A percentile compares a stretch with the other conserved stretches of the same genome.
phyloP scores from a whole-genome alignment of 2,888 invertebrate genomes.

The Eristalinus aeneus region DNA sequence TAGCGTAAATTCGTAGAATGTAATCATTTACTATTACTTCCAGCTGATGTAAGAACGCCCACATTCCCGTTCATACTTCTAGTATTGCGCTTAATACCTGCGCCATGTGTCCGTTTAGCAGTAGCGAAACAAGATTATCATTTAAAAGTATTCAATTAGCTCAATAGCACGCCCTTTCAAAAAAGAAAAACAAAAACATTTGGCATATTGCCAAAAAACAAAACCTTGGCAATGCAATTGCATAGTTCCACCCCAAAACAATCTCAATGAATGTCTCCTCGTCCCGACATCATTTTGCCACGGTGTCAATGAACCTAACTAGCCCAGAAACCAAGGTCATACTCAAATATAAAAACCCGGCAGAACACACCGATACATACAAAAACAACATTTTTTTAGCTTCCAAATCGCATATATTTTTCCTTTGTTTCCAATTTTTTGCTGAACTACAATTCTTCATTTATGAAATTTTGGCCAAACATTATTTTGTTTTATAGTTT shows the following conservation, averaged over 20 bases:
- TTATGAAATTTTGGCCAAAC: conserved; percentile 63
- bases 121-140: background rate
- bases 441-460: conserved; percentile 63
- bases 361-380: background rate
- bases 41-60: no score
- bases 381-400: conserved; percentile 38
- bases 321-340: background rate
- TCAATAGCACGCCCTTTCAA: background rate
- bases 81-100: no score
- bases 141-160: background rate
- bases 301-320: background rate
- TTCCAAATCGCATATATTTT: conserved; percentile 70
- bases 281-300: background rate
- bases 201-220: background rate
- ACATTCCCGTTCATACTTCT: no score
- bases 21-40: no score
- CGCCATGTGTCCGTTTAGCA: background rate
- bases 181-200: background rate
- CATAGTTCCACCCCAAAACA: background rate
- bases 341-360: background rate
- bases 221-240: background rate
- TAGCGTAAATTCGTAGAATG: no score
- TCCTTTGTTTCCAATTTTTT: conserved; percentile 54
- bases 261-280: background rate
- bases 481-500: conserved; percentile 33